phyloP scores from a whole-genome alignment of 1,140 invertebrate species.

The Megalopta genalis region DNA sequence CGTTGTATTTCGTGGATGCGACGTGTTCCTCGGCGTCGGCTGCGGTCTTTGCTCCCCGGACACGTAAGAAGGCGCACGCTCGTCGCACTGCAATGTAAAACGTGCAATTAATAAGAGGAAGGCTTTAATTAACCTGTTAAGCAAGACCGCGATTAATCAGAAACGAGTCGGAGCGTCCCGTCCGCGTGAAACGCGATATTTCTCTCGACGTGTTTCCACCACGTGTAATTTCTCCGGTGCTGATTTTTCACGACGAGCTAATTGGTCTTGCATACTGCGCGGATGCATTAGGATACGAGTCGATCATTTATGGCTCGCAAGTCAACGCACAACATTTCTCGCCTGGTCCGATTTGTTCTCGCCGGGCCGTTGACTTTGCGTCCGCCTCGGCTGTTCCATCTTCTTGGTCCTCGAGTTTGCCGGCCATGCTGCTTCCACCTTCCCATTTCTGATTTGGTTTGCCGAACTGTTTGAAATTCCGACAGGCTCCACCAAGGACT shows the following conservation, averaged over 20 bases:
- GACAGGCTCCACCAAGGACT: constrained; percentile 44
- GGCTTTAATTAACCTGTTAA: background rate
- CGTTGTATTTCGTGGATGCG: background rate
- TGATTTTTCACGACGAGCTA: no score
- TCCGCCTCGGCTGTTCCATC: background rate
- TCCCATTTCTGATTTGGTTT: constrained; percentile 22
- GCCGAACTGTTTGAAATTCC: constrained; percentile 38
- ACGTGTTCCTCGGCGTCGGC: background rate
- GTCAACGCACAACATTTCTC: background rate
- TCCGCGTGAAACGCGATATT: no score
- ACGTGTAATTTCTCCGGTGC: no score
- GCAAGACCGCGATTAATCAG: no score
- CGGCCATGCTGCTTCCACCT: background rate
- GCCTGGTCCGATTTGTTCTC: constrained; percentile 4
- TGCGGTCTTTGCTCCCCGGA: constrained; percentile 1
- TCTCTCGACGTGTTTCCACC: no score
- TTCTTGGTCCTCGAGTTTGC: background rate
- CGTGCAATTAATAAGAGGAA: background rate
- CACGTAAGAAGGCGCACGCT: background rate
- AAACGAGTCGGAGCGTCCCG: no score
- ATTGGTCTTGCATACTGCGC: no score
- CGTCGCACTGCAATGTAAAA: background rate
- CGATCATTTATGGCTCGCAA: no score
- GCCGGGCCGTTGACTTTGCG: background rate
- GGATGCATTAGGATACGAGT: no score